phyloP scores from a whole-genome alignment of 2,113 vertebrate species.

The Beaufortia kweichowensis region DNA sequence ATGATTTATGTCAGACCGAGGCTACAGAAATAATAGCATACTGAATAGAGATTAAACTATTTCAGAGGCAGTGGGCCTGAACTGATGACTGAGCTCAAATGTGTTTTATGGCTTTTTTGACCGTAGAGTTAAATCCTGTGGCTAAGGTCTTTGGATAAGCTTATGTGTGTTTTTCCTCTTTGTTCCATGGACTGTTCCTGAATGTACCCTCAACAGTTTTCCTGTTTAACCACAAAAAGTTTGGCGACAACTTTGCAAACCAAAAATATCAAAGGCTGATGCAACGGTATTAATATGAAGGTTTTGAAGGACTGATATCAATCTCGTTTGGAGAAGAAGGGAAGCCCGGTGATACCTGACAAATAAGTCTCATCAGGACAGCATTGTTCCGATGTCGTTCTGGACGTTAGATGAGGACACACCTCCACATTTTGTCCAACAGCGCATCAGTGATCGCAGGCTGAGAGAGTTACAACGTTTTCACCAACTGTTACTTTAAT shows the following conservation, averaged over 20 bases:
- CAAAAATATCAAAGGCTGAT: background rate
- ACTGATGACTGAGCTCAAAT: slow-evolving; percentile 17
- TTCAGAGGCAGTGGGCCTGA: slow-evolving; percentile 2
- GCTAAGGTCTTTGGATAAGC: slow-evolving; percentile 6
- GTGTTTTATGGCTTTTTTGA: slow-evolving; percentile 20
- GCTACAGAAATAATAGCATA: background rate
- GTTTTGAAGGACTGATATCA: slow-evolving; percentile 13
- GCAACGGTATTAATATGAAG: background rate
- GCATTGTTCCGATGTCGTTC: slow-evolving; percentile 37
- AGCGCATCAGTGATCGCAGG: slow-evolving; percentile 30
- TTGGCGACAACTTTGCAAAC: background rate
- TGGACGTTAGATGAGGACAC: slow-evolving; percentile 30
- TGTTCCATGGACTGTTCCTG: slow-evolving; percentile 11
- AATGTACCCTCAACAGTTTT: background rate
- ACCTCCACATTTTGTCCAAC: slow-evolving; percentile 16
- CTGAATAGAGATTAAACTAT: no score
- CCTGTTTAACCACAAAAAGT: slow-evolving; percentile 1
- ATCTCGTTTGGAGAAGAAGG: slow-evolving; percentile 42
- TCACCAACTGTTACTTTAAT: slow-evolving; percentile 30
- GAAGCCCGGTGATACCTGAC: slow-evolving; percentile 59
- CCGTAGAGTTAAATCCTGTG: slow-evolving; percentile 23
- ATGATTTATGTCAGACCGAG: background rate
- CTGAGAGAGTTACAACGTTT: background rate
- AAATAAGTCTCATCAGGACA: slow-evolving; percentile 61
- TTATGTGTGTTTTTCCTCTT: slow-evolving; percentile 16